phyloP scores from a whole-genome alignment of 2,888 invertebrate species.

The Apamea epomidion region DNA sequence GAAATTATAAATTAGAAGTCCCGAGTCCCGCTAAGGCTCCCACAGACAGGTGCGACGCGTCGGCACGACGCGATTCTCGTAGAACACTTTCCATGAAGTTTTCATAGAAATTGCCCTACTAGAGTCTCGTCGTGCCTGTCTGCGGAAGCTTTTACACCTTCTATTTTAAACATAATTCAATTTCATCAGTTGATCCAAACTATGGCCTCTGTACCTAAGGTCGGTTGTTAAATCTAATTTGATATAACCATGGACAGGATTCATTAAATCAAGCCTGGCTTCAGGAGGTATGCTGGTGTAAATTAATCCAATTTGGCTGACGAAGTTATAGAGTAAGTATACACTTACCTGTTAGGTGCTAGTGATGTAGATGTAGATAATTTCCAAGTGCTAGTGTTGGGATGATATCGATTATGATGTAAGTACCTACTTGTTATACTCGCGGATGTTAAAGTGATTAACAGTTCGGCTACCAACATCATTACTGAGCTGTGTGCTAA shows the following conservation, averaged over 20 bases:
- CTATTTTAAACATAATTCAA: conserved; percentile 23
- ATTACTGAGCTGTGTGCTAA: not conserved
- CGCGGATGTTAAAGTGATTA: conserved; percentile 7
- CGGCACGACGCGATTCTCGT: not conserved
- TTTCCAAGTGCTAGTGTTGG: conserved; percentile 32
- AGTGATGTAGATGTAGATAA: not conserved
- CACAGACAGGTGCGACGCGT: not conserved
- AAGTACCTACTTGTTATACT: not conserved
- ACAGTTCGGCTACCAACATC: not conserved
- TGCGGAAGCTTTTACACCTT: not conserved
- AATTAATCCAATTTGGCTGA: conserved; percentile 64
- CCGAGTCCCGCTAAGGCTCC: not conserved
- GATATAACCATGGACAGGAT: conserved; percentile 44
- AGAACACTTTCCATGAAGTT: not conserved
- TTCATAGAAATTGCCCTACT: not conserved
- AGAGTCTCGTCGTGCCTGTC: not conserved
- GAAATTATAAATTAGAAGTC: not conserved
- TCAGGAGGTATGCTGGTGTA: conserved; percentile 55
- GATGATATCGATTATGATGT: conserved; percentile 11
- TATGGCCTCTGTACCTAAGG: conserved; percentile 13
- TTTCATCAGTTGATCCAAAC: conserved; percentile 27
- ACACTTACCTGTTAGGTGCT: conserved; percentile 15
- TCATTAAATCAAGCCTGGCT: conserved; percentile 57
- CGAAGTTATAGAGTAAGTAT: conserved; percentile 15
- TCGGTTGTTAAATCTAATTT: conserved; percentile 49